Base-by-base conservation (phyloP, 1,140 invertebrate species). In the Plodia interpunctella region DNA sequence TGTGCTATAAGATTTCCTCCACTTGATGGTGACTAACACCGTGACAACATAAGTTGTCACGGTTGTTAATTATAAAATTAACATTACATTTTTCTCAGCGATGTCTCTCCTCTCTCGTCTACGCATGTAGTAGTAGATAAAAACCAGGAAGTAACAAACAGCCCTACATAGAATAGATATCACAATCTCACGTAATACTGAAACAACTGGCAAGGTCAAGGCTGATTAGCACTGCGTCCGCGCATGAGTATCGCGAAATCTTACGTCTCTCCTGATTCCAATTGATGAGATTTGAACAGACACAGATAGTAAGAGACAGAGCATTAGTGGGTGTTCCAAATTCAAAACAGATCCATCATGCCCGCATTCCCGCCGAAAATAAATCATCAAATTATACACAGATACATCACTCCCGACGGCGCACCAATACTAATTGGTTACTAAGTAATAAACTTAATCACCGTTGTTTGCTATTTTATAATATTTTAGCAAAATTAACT, bases 341-440 rank as follows among this genome's bases (percentile, higher is more conserved):
- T 32, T 32, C 11, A 32, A 32, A 32, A 32, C 30, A 72, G 63
- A 76, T 76, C 72, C 76, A 76, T 79, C 75, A 78, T 68, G 70
- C 74, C 79, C 74, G 74, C 80, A 83, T 85, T 80, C 76, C 68
- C 53, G 56, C 78, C 78, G 74, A 82, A 83, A 83, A 83, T 85
- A 85, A 83, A 80, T 83, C 74, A 81, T 83, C 74, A 72, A 65
- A 67, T 58, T 56, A 28, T 59, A 49, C 11, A 49, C 55, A 38
- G 51, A 73, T 70, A 63, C 60, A 66, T 72, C 66, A 72, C 65
- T 55, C 61, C 60, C 49, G 44, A 44, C 28, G 28, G 10, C 49
- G 38, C 53, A 55, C 38, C 15, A 55, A 60, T 63, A 17, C 51
- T 63, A 66, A 61, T 52, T 55, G 51, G 15, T 38, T 57, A 60